Evolutionary conservation across 92 coral and sea anemone species (phyloP).

Genomic region (Montipora capitata): DNA sequence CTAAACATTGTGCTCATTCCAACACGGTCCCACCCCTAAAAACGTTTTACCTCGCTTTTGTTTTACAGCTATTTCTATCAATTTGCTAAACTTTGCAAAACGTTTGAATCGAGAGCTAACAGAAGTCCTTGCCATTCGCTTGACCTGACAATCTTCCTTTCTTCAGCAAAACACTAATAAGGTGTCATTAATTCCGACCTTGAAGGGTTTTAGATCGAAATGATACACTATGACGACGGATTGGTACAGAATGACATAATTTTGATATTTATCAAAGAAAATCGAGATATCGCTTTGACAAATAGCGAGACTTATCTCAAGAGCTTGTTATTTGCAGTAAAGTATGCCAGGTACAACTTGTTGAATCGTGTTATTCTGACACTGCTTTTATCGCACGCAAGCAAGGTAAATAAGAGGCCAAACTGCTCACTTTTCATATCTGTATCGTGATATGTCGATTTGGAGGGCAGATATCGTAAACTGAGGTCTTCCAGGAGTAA

Average conservation of each 20-base stretch:
- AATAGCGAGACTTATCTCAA: conserved; percentile 51
- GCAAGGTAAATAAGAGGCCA: neutral
- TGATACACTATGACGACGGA: conserved; percentile 41
- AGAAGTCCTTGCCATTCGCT: too few relatives aligned
- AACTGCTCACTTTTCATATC: conserved; percentile 10
- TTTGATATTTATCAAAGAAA: conserved; percentile 60
- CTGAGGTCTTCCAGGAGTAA: neutral
- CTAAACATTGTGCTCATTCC: conserved; percentile 39
- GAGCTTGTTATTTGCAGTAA: conserved; percentile 60
- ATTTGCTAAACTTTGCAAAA: neutral
- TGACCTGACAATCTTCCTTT: too few relatives aligned
- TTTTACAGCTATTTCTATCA: neutral
- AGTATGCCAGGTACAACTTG: conserved; percentile 49
- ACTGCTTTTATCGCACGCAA: conserved; percentile 35
- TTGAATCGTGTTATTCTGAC: conserved; percentile 39
- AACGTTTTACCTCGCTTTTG: neutral
- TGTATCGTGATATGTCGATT: conserved; percentile 20
- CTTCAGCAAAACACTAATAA: neutral
- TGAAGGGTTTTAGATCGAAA: conserved; percentile 39
- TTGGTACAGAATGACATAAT: conserved; percentile 48
- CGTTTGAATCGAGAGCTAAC: too few relatives aligned
- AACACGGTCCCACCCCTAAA: conserved; percentile 14
- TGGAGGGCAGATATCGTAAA: conserved; percentile 25
- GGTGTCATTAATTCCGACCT: conserved; percentile 30
- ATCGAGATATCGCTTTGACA: conserved; percentile 56